Evolutionary conservation across 2,888 invertebrate genomes (phyloP), one percentile per base, ranked within the genome.

Genomic region (Apotomis capreana): DNA sequence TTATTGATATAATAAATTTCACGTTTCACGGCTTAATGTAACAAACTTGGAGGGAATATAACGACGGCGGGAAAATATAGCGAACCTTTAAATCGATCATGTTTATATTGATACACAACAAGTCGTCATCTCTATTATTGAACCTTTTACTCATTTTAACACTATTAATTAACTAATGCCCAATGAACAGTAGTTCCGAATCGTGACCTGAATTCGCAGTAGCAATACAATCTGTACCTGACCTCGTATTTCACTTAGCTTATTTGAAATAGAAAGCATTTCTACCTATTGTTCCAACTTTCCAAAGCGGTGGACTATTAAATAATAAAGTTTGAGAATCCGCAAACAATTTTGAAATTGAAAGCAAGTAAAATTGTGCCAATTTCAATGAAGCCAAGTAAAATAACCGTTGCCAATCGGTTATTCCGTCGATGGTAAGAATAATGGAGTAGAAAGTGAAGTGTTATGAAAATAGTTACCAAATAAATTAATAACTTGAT

Each of bases 231-330:
- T 70, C 15, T 54, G 51, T 54, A 12, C 15, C 54, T 40, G 70
- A 65, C 65, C 60, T 9, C 49, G 46, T 70, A 37, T 62, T 54
- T 68, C 58, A 58, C 68, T 72, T 59, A 59, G 40, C 58, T 69
- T 68, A 51, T 72, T 68, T 63, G 68, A 72, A 72, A 68, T 72
- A 68, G 72, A 72, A 72, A 72, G 72, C 72, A 68, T 57, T 71
- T 49, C 55, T 69, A 59, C 49, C 65, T 37, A 68, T 72, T 72
- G 71, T 72, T 72, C 58, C 37, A 51, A 68, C 58, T 68, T 68
- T 72, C 72, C 54, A 72, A 68, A 49, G 51, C 69, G 59, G 40
- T 44, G 13, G 44, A 36, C 61, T 44, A 69, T 69, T 69, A 49
- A 69, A 57, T 55, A 44, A 52, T 12, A 40, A 67, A 67, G 49